phyloP scores from a whole-genome alignment of 2,888 invertebrate genomes.

The Nomada fucata region DNA sequence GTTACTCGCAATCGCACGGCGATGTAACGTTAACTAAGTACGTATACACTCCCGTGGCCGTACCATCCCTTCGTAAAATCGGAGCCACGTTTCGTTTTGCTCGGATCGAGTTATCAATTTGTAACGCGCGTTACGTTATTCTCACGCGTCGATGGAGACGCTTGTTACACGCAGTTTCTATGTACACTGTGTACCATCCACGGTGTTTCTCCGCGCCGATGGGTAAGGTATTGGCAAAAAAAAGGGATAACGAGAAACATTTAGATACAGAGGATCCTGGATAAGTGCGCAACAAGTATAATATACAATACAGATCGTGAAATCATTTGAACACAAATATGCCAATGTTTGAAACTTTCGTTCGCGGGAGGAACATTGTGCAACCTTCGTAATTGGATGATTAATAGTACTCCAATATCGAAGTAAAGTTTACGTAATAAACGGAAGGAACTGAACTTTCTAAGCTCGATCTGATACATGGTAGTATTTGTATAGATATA shows the following conservation, averaged over 20 bases:
- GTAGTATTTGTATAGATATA: too few relatives aligned
- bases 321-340: too few relatives aligned
- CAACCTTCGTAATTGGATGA: too few relatives aligned
- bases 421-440: too few relatives aligned
- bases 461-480: too few relatives aligned
- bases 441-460: too few relatives aligned
- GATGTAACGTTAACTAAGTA: constrained; percentile 20
- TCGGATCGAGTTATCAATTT: constrained; percentile 6
- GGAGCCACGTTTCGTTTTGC: not conserved
- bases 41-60: not conserved
- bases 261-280: not conserved
- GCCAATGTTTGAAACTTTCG: too few relatives aligned
- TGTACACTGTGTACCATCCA: not conserved
- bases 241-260: not conserved
- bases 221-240: not conserved
- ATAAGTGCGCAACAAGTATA: not conserved
- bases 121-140: constrained; percentile 12
- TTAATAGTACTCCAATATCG: too few relatives aligned
- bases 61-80: not conserved
- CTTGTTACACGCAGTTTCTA: constrained; percentile 4
- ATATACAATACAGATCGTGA: too few relatives aligned
- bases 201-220: not conserved
- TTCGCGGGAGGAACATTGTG: too few relatives aligned
- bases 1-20: constrained; percentile 26
- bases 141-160: constrained; percentile 2